phyloP scores from a whole-genome alignment of 2,797 vertebrate genomes.

The Ptychadena robeensis region DNA sequence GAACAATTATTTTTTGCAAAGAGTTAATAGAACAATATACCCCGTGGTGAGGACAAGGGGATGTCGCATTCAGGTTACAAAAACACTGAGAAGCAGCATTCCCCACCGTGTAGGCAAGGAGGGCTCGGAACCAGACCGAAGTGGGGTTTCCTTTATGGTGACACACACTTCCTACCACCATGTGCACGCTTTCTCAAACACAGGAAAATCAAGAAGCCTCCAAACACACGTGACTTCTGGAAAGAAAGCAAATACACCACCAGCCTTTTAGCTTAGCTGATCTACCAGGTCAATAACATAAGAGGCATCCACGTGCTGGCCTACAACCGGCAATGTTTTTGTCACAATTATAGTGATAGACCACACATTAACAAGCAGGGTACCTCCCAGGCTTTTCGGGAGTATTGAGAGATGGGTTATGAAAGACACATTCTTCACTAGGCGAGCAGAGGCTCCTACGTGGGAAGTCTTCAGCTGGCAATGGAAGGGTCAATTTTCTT shows the following conservation, averaged over 20 bases:
- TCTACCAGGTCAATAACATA: neutral
- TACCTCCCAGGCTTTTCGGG: neutral
- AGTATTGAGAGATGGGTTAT: neutral
- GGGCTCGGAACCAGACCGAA: slow-evolving; percentile 38
- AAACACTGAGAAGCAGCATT: neutral
- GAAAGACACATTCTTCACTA: neutral
- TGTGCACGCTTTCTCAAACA: slow-evolving; percentile 9
- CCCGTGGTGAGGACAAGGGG: neutral
- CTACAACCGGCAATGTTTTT: neutral
- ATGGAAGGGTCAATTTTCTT: too few species aligned
- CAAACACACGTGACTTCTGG: neutral
- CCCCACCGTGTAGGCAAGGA: slow-evolving; percentile 1
- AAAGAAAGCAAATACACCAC: neutral
- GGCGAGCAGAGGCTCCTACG: neutral
- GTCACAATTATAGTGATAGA: neutral
- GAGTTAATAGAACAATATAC: neutral
- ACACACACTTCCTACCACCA: slow-evolving; percentile 43
- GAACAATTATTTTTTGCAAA: neutral
- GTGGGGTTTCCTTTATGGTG: slow-evolving; percentile 41
- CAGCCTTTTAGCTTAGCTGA: neutral
- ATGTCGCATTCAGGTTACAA: neutral
- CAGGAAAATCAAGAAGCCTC: slow-evolving; percentile 8
- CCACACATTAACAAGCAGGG: neutral
- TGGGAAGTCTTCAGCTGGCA: neutral
- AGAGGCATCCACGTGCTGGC: neutral